Evolutionary conservation across 23 tunicate species (phyloP), one percentile per base, ranked within the genome.

Genomic region (Trididemnum clinides): DNA sequence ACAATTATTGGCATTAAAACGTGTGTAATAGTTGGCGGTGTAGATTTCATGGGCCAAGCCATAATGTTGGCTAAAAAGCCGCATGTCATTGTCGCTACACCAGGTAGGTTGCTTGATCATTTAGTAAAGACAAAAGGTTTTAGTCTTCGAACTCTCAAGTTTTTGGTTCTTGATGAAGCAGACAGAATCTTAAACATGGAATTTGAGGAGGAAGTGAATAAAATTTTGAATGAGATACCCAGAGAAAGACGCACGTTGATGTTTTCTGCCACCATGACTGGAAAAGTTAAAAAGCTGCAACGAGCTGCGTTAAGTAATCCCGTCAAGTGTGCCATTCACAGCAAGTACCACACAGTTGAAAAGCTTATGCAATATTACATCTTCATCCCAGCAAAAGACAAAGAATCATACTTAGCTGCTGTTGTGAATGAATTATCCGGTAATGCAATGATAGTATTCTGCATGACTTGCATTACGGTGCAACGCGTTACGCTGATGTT

Each of bases 251-350:
- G 82, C 28, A 95, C 99, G 21, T 87, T 90, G 36, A 79, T 95
- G 23, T 95, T 95, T 64, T 95, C 99, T 19, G 99, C 99, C 19
- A 95, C 99, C 0, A 95, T 95, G 99, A 95, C 99, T 6, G 87
- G 86, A 70, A 95, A 90, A 65, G 99, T 95, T 37, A 83, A 95
- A 44, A 95, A 95, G 50, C 80, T 95, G 36, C 99, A 95, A 80
- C 35, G 99, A 82, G 99, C 99, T 7, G 99, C 99, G 0, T 71
- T 95, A 39, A 72, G 58, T 2, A 87, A 90, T 33, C 99, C 99
- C 6, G 95, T 90, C 22, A 90, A 95, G 72, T 90, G 95, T 78
- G 91, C 95, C 12, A 92, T 95, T 1, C 86, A 95, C 72, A 86
- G 93, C 29, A 95, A 95, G 72, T 90, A 90, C 34, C 89, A 90